Conservation (phyloP, 2,888 invertebrate genomes). For the Chrysolina americana region DNA sequence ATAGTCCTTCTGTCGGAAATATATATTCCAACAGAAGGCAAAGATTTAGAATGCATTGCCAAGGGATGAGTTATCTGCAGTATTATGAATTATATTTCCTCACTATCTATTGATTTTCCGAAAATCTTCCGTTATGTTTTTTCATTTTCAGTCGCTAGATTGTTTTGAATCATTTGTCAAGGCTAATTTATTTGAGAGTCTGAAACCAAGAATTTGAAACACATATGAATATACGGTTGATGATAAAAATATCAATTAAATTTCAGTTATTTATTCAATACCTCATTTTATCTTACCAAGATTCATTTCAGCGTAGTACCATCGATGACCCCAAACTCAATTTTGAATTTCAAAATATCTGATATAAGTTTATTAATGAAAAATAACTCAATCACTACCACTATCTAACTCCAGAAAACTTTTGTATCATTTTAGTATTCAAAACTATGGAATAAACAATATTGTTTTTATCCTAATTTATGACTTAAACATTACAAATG, state of each 20-base stretch:
- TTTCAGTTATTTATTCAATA: not conserved
- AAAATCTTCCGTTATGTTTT: too few species aligned
- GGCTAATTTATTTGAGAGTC: not conserved
- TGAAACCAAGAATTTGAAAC: not conserved
- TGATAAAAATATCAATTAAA: not conserved
- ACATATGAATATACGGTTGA: not conserved
- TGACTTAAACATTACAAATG: conserved; percentile 3
- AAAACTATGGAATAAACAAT: not conserved
- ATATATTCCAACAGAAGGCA: too few species aligned
- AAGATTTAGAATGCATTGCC: too few species aligned
- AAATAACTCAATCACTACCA: not conserved
- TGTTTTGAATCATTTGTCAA: not conserved
- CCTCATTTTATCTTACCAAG: not conserved
- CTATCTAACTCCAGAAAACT: not conserved
- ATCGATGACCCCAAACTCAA: not conserved
- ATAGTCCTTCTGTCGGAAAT: too few species aligned
- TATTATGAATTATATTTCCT: too few species aligned
- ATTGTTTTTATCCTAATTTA: not conserved
- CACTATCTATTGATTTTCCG: too few species aligned
- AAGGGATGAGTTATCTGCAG: too few species aligned
- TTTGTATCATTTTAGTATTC: not conserved
- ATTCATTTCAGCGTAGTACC: not conserved
- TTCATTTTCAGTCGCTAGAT: too few species aligned
- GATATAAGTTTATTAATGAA: not conserved
- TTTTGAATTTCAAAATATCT: not conserved